Conservation (phyloP, 2,113 vertebrate species). For the Toxostoma redivivum region DNA sequence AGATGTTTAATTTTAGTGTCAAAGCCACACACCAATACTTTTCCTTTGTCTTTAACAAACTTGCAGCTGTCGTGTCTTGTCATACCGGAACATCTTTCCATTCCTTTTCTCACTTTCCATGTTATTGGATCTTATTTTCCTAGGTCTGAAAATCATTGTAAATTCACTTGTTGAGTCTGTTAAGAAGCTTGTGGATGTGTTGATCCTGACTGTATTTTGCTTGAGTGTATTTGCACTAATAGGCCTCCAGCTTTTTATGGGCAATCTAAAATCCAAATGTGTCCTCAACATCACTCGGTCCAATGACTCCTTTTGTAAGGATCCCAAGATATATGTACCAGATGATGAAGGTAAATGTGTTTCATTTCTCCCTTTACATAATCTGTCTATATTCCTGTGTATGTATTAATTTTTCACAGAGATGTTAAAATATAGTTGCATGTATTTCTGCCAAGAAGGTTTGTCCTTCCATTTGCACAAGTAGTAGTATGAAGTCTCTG, state of each 20-base stretch:
- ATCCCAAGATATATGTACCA: not conserved
- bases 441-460: not conserved
- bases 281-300: not conserved
- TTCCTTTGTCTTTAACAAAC: not conserved
- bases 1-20: not conserved
- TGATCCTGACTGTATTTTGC: constrained; percentile 93
- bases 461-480: not conserved
- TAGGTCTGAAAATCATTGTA: constrained; percentile 93
- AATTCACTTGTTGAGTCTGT: constrained; percentile 92
- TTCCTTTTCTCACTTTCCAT: not conserved
- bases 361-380: not conserved
- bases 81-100: not conserved
- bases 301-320: constrained; percentile 4
- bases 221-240: constrained; percentile 92
- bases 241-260: constrained; percentile 96
- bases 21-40: not conserved
- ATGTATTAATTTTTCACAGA: not conserved
- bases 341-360: not conserved
- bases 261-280: constrained; percentile 88
- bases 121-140: not conserved
- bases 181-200: constrained; percentile 90
- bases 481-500: not conserved
- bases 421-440: not conserved
- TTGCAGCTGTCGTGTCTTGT: not conserved
- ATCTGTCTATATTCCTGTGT: not conserved